phyloP scores from a whole-genome alignment of 2,888 invertebrate species.

The Netelia virgata region DNA sequence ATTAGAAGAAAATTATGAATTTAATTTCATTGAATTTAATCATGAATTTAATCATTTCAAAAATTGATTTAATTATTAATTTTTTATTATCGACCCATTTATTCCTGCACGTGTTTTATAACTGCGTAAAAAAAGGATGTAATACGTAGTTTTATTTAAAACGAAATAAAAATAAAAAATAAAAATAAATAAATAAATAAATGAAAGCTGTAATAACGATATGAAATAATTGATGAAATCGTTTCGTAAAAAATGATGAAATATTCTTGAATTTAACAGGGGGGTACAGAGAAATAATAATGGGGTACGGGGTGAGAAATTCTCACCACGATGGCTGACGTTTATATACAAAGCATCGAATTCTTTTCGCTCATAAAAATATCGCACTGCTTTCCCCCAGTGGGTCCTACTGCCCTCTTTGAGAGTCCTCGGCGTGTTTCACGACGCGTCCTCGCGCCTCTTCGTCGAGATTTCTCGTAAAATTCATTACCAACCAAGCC shows the following conservation, averaged over 20 bases:
- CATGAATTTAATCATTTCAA: too few species aligned
- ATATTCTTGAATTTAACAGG: neutral
- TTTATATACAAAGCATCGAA: neutral
- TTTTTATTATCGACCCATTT: too few species aligned
- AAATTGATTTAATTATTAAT: too few species aligned
- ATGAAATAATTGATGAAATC: neutral
- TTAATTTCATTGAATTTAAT: too few species aligned
- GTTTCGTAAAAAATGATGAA: neutral
- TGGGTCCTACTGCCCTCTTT: conserved; percentile 31
- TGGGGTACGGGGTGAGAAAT: neutral
- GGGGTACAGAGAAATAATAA: neutral
- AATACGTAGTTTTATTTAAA: too few species aligned
- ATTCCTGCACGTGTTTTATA: too few species aligned
- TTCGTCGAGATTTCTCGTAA: conserved; percentile 2
- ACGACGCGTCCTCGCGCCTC: neutral
- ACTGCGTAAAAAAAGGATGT: too few species aligned
- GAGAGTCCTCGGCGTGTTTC: neutral
- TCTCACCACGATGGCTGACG: neutral
- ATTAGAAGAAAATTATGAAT: too few species aligned
- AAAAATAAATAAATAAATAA: too few species aligned
- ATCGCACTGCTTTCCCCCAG: neutral
- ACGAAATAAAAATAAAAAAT: too few species aligned
- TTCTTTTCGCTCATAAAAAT: conserved; percentile 33
- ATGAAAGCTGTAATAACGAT: too few species aligned
- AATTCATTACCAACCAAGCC: conserved; percentile 18